A percentile compares a stretch with the other conserved stretches of the same genome.
phyloP scores from a whole-genome alignment of 2,113 vertebrate species.

The Myiagra hebetior region DNA sequence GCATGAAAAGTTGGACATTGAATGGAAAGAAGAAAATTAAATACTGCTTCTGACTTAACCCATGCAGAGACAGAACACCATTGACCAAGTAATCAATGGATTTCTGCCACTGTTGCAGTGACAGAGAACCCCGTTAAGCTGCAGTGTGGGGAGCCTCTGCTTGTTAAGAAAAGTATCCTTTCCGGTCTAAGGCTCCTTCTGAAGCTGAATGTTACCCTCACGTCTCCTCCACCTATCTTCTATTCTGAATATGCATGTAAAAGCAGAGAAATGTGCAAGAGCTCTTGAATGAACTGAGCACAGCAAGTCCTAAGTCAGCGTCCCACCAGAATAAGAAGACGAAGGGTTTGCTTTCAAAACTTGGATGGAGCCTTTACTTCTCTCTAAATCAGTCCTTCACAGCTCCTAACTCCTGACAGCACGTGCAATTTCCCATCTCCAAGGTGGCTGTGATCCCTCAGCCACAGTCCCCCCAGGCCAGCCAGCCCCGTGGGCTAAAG shows the following conservation, averaged over 20 bases:
- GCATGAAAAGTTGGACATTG: background rate
- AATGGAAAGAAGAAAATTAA: background rate
- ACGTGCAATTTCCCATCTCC: background rate
- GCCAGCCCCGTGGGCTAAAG: background rate
- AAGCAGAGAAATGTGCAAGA: background rate
- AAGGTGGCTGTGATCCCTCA: background rate
- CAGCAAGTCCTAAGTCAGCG: background rate
- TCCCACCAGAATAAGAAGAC: background rate
- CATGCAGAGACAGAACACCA: background rate
- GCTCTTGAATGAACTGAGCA: background rate
- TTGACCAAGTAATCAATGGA: background rate
- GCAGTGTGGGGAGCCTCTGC: background rate
- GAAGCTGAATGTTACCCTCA: background rate
- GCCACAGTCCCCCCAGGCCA: background rate
- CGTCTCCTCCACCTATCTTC: background rate
- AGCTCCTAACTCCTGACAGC: background rate
- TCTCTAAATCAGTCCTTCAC: background rate
- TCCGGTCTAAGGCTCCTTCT: background rate
- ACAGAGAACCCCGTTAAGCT: background rate
- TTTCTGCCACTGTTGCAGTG: background rate
- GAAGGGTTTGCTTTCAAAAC: background rate
- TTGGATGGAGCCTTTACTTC: background rate
- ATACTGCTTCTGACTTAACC: background rate
- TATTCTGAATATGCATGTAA: background rate
- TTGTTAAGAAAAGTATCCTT: background rate